These are phyloP conservation scores for Neocrepidodera transversa DNA, from an alignment of 2,888 invertebrate species.

Conservation along the genomic window DNA sequence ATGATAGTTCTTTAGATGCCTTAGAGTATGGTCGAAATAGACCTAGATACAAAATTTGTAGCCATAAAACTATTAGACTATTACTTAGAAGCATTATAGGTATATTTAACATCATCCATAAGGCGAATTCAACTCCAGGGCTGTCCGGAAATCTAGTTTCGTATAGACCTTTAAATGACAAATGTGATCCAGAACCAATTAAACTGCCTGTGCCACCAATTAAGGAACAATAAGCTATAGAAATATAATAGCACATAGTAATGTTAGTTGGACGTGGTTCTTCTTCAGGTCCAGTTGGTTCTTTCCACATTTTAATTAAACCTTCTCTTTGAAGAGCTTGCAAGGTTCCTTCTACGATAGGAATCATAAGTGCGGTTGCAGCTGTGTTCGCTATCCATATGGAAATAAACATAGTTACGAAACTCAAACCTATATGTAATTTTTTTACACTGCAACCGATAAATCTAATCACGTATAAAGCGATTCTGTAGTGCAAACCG, in stretches of 20 bases:
- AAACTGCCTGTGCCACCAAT: slow-evolving; percentile 65
- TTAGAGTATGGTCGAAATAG: slow-evolving; percentile 62
- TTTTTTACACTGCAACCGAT: slow-evolving; percentile 62
- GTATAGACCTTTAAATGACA: slow-evolving; percentile 76
- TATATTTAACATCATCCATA: slow-evolving; percentile 86
- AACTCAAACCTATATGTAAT: slow-evolving; percentile 82
- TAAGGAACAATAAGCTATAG: slow-evolving; percentile 81
- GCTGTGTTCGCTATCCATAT: slow-evolving; percentile 98
- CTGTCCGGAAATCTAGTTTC: slow-evolving; percentile 64
- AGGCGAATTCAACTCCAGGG: slow-evolving; percentile 74
- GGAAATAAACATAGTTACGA: slow-evolving; percentile 90
- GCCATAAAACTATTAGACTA: slow-evolving; percentile 75
- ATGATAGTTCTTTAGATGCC: slow-evolving; percentile 50
- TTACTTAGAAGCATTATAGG: slow-evolving; percentile 84
- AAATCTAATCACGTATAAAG: slow-evolving; percentile 76
- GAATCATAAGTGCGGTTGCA: slow-evolving; percentile 93
- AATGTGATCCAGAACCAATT: slow-evolving; percentile 80
- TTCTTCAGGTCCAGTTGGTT: slow-evolving; percentile 11
- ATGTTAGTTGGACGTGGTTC: slow-evolving; percentile 70
- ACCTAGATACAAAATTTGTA: slow-evolving; percentile 83
- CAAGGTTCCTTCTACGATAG: slow-evolving; percentile 85
- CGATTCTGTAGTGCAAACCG: slow-evolving; percentile 85
- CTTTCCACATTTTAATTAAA: slow-evolving; percentile 66
- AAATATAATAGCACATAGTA: slow-evolving; percentile 79
- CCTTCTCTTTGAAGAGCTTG: slow-evolving; percentile 81